phyloP scores from a whole-genome alignment of 2,888 invertebrate genomes.

The Torymus aiolomorphi region DNA sequence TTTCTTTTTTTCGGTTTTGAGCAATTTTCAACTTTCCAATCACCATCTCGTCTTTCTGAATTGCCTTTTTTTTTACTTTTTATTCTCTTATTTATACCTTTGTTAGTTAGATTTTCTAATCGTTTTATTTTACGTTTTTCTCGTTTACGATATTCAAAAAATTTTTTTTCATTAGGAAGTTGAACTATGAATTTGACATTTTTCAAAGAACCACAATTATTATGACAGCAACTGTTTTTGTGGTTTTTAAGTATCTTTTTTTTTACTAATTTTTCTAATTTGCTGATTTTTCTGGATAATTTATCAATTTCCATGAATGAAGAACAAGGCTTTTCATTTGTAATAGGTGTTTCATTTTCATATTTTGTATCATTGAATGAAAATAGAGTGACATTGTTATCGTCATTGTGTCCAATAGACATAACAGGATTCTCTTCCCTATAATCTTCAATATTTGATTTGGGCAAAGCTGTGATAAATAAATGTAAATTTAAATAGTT shows the following conservation, averaged over 20 bases:
- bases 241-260: not conserved
- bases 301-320: slow-evolving; percentile 42
- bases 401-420: too few relatives aligned
- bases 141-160: slow-evolving; percentile 29
- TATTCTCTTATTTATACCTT: not conserved
- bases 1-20: not conserved
- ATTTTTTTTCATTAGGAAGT: slow-evolving; percentile 25
- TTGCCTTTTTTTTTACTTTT: slow-evolving; percentile 3
- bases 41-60: not conserved
- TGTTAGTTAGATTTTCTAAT: slow-evolving; percentile 7
- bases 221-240: not conserved
- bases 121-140: slow-evolving; percentile 30
- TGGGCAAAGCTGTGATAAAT: not conserved
- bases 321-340: slow-evolving; percentile 32
- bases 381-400: too few relatives aligned
- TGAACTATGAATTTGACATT: slow-evolving; percentile 51
- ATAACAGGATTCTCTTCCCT: too few relatives aligned
- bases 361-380: not conserved
- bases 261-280: slow-evolving; percentile 47
- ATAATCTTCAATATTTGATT: not conserved
- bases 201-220: slow-evolving; percentile 39
- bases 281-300: slow-evolving; percentile 35
- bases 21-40: slow-evolving; percentile 48
- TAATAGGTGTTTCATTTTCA: not conserved
- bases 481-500: not conserved